A percentile compares a stretch with the other conserved stretches of the same genome.
These are phyloP conservation scores for Calameuta filiformis DNA, from an alignment of 2,888 invertebrate genomes.

Conservation along the genomic window DNA sequence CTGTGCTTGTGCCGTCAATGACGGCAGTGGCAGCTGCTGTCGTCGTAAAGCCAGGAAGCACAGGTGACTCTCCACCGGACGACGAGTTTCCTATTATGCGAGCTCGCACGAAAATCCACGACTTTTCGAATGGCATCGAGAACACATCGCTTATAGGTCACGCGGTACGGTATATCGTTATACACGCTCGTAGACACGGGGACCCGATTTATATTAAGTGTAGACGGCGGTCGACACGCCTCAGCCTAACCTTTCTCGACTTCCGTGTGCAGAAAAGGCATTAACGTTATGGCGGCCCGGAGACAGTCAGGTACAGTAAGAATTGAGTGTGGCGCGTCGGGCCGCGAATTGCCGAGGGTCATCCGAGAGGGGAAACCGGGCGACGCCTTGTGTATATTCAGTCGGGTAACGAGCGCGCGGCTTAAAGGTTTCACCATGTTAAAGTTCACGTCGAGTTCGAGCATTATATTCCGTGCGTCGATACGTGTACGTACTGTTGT, in stretches of 20 bases:
- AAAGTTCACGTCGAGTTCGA: not conserved
- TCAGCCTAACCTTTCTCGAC: not conserved
- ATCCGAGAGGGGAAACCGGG: not conserved
- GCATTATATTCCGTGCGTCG: not conserved
- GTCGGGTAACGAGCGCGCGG: not conserved
- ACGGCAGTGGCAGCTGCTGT: not conserved
- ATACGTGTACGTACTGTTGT: not conserved
- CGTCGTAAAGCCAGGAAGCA: not conserved
- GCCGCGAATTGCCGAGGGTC: not conserved
- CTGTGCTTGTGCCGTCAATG: not conserved
- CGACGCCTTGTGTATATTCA: not conserved
- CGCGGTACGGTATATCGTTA: not conserved
- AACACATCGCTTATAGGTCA: not conserved
- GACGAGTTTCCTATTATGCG: not conserved
- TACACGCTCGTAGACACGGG: not conserved
- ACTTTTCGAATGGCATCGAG: not conserved
- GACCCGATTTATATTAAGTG: not conserved
- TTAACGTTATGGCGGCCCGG: not conserved
- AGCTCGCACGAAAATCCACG: not conserved
- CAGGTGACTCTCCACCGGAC: not conserved
- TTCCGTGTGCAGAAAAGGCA: not conserved
- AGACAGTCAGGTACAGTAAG: not conserved
- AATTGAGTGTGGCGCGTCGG: not conserved
- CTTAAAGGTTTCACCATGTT: not conserved
- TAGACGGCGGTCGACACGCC: not conserved